Base-by-base conservation (phyloP, 2,888 invertebrate genomes). In the Nysson spinosus region DNA sequence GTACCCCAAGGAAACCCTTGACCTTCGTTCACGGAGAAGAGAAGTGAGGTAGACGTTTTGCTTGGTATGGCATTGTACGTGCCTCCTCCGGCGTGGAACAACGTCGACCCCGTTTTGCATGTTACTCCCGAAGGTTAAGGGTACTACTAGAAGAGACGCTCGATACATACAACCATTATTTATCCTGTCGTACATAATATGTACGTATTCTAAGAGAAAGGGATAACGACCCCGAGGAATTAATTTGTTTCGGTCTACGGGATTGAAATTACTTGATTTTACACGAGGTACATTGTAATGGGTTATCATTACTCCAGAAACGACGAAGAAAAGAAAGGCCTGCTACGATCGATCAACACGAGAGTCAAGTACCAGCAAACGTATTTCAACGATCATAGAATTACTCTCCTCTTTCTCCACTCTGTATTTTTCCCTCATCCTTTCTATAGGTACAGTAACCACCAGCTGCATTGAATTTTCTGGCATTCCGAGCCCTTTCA, bases 401-500 rank as follows among this genome's bases (percentile, higher is more conserved):
- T 22, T 30, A 12, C 19, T 28, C 34, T 19, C 19, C 35, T 16
- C 14, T 26, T 37, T 28, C 37, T 54, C 12, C 55, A 34, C 24
- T 26, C 37, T 2, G 24, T 2, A 30, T 32, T 57, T 61, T 61
- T 26, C 55, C 20, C 12, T 12, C 20, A 49, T 32, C 39, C 32
- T 44, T 46, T n/a, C 24, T 19, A 24, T 12, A 28, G n/a, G 3
- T 20, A 16, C 28, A 6, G 19, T 7, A 26, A 24, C 11, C 17
- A 40, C 32, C 14, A 71, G 51, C 66, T 67, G 63, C 39, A 5
- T 26, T 52, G 55, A 64, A 69, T 73, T 78, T 75, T 56, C 72
- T 49, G 46, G 30, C 47, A 34, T 49, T 64, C 57, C 22, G 69
- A 65, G 49, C 50, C 52, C 55, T 62, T 70, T 77, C 66, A 47